Evolutionary conservation across 2,113 vertebrate genomes (phyloP), one percentile per base, ranked within the genome.

Genomic region (Todiramphus saurophagus): DNA sequence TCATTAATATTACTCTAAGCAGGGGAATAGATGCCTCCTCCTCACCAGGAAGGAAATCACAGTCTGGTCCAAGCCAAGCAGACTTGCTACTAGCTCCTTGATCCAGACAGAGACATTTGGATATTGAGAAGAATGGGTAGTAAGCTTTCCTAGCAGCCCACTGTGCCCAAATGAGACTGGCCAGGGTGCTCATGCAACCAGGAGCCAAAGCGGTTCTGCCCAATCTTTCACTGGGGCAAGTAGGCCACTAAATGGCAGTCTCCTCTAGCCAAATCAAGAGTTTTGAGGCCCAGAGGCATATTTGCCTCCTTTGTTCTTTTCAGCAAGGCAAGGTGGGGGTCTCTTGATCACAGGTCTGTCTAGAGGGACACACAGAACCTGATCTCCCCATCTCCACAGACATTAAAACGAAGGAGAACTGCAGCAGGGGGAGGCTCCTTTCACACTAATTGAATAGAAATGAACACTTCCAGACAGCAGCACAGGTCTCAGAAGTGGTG

Each of bases 81-180:
- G 25, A 48, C 73, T 44, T 80, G 50, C 62, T 58, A 25, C 9
- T 7, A n/a, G 4, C 13, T 77, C 28, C 48, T 74, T 28, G 39
- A 68, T 14, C 6, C 31, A 69, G 18, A 53, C 16, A 44, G 10
- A 13, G 13, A 53, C 12, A 27, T 18, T 13, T 1, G 3, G 23
- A 10, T 30, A 41, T 1, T 0, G 2, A n/a, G 6, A 58, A 25
- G 16, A 67, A 37, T 0, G 0, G 14, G 64, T 2, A 3, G 8
- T 18, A 86, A 77, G 21, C 59, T n/a, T 56, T 41, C 27, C 56
- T 28, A 23, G 21, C 16, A n/a, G 44, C 7, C 31, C 18, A 75
- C 13, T 66, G 19, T 55, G 44, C 9, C 13, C 13, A 35, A 0
- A 3, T 6, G 44, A 0, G 0, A 43, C 31, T 16, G 28, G 23